Evolutionary conservation across 1,140 invertebrate genomes (phyloP).

Genomic region (Brachionus plicatilis): DNA sequence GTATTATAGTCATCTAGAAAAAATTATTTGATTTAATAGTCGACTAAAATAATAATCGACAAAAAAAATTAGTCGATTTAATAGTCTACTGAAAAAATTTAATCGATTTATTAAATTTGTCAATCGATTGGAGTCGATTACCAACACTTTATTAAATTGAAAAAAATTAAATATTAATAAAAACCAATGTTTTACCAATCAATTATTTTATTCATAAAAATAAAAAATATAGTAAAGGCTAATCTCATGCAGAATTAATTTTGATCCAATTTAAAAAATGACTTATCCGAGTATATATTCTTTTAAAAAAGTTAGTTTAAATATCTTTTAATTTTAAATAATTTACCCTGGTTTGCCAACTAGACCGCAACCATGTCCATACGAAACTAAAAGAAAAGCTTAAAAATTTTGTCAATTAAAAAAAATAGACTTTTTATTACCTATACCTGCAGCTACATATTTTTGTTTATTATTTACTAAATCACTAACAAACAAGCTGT

Average conservation of each 20-base stretch:
- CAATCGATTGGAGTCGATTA: too few species aligned
- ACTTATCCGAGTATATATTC: not conserved
- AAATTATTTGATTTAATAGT: too few species aligned
- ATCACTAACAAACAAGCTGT: not conserved
- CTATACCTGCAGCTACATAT: constrained; percentile 8
- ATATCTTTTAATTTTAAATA: not conserved
- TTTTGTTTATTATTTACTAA: not conserved
- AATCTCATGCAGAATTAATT: not conserved
- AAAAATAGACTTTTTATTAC: not conserved
- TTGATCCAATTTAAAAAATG: not conserved
- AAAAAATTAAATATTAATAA: too few species aligned
- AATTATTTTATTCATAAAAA: too few species aligned
- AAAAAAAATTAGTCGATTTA: too few species aligned
- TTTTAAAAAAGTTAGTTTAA: not conserved
- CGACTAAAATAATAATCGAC: too few species aligned
- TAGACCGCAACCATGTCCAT: not conserved
- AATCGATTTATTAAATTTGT: too few species aligned
- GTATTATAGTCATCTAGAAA: too few species aligned
- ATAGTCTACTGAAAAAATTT: too few species aligned
- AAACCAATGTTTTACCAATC: too few species aligned
- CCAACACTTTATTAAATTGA: too few species aligned
- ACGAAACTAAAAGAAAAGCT: not conserved
- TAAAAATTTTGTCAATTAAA: not conserved
- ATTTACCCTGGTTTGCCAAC: not conserved
- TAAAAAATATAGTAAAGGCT: not conserved